Base-by-base conservation (phyloP, 2,888 invertebrate genomes). In the Apomyelois bistriatella region DNA sequence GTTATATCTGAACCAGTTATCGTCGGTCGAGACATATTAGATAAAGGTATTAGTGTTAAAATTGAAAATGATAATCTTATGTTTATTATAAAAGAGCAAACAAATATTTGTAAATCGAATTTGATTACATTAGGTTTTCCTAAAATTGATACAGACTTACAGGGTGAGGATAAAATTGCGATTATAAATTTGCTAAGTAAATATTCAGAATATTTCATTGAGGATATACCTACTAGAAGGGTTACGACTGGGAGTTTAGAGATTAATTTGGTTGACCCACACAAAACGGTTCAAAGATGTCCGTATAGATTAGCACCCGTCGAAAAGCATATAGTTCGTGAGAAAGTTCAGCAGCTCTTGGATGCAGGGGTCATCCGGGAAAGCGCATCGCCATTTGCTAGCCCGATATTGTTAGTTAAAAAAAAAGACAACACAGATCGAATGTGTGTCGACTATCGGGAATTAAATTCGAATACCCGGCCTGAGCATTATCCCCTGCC, bases 1-100 rank as follows among this genome's bases (percentile, higher is more conserved):
- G 2, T 2, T 22, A 22, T 22, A 2, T 22, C 22, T 2, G 22
- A 22, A 22, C 22, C 22, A 3, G 22, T 22, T 2, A 22, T 22
- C 22, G 5, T 22, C 2, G 22, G 22, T 5, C 2, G 22, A 22
- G 52, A 55, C 32, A 41, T 58, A 28, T 48, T 57, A 38, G 52
- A 51, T 9, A 35, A 48, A 0, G 50, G 48, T 3, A 16, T 55
- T n/a, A 10, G 17, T 0, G 49, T 55, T n/a, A 9, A 55, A 38
- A 55, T 55, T 8, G n/a, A 53, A 12, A 35, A 49, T 9, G 41
- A 53, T 3, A 12, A 22, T 7, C 4, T 53, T 0, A 30, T 3
- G 6, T 38, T 38, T 38, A 7, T 15, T 15, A 6, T 12, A 15
- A 13, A 15, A 15, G 6, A 38, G 7, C 15, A 38, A 15, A 38